Evolutionary conservation across 2,797 vertebrate species (phyloP).

Genomic region (Pagetopsis macropterus): DNA sequence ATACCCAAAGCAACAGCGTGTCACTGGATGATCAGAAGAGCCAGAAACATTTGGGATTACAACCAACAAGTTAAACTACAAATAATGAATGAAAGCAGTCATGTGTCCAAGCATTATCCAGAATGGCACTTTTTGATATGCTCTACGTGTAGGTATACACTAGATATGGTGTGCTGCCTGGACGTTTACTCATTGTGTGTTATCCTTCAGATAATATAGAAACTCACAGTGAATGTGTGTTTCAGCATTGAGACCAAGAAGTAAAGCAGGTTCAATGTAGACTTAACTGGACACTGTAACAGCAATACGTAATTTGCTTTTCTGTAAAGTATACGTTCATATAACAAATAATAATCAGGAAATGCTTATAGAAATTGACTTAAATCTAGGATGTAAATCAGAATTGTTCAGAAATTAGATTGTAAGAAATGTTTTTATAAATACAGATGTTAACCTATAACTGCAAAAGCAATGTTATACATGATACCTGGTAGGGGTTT

Average conservation of each 20-base stretch:
- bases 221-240: neutral
- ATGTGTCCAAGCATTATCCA: neutral
- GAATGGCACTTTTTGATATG: neutral
- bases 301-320: conserved; percentile 11
- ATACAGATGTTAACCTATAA: neutral
- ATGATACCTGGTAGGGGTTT: neutral
- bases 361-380: neutral
- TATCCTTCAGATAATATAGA: neutral
- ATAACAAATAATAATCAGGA: neutral
- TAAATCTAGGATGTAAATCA: neutral
- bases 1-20: neutral
- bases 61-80: neutral
- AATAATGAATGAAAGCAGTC: neutral
- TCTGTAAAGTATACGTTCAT: conserved; percentile 12
- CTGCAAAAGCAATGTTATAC: neutral
- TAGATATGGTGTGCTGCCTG: neutral
- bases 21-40: neutral
- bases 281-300: neutral
- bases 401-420: conserved; percentile 38
- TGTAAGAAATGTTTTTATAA: conserved; percentile 48
- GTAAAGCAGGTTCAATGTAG: conserved; percentile 22
- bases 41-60: neutral
- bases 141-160: neutral
- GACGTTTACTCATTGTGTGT: neutral
- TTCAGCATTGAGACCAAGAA: neutral